Conservation (phyloP, 2,113 vertebrate genomes). For the Etheostoma cragini region DNA sequence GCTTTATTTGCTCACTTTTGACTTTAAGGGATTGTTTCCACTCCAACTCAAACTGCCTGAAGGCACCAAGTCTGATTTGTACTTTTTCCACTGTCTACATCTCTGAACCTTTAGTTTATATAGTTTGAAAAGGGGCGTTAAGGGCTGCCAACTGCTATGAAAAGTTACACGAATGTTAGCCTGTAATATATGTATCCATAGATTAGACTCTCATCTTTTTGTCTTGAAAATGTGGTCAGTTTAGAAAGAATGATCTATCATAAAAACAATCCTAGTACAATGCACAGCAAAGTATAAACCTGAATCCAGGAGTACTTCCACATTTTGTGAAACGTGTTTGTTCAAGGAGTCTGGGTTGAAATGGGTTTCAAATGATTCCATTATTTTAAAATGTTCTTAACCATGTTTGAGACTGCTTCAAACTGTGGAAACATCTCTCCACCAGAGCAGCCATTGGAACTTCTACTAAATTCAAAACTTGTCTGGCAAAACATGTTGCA, state of each 20-base stretch:
- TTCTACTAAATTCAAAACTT: no score
- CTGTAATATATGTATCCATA: not conserved
- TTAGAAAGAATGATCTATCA: no score
- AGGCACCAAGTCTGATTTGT: not conserved
- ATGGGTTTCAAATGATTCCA: no score
- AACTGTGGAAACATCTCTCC: no score
- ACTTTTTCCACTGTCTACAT: not conserved
- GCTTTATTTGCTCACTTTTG: constrained; percentile 26
- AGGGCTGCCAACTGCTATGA: not conserved
- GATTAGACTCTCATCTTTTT: not conserved
- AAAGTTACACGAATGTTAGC: not conserved
- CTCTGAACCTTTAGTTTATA: not conserved
- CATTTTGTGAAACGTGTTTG: no score
- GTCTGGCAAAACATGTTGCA: not conserved
- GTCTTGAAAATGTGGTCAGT: no score
- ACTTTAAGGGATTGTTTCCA: not conserved
- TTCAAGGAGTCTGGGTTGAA: no score
- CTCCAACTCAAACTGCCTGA: not conserved
- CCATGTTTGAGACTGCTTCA: no score
- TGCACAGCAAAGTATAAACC: not conserved
- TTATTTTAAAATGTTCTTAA: no score
- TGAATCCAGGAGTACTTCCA: not conserved
- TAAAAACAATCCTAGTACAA: not conserved
- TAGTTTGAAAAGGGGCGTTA: not conserved
- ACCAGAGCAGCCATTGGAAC: no score